Evolutionary conservation across 2,797 vertebrate genomes (phyloP).

Genomic region (Oreochromis grahami): DNA sequence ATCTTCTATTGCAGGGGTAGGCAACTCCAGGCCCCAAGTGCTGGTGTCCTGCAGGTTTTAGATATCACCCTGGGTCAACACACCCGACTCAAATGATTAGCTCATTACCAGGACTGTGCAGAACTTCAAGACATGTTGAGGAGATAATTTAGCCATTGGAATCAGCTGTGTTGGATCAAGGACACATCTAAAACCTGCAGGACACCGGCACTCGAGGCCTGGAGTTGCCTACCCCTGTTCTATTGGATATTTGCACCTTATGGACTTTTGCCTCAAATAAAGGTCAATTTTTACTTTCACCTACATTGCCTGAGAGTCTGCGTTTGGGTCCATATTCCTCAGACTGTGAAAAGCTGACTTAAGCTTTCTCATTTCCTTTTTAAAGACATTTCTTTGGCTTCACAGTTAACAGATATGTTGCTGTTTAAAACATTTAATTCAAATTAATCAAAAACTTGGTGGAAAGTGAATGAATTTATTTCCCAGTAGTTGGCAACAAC

Average conservation of each 20-base stretch:
- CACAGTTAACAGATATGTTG: background rate
- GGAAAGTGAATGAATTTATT: background rate
- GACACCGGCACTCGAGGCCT: too few species aligned
- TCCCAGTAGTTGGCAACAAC: background rate
- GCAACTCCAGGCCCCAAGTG: too few species aligned
- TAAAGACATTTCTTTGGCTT: background rate
- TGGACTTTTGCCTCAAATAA: background rate
- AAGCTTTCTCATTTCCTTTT: background rate
- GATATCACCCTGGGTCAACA: too few species aligned
- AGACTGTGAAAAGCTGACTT: background rate
- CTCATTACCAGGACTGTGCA: too few species aligned
- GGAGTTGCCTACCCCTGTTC: background rate
- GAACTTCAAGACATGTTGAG: too few species aligned
- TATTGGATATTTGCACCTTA: background rate
- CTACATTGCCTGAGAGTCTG: background rate
- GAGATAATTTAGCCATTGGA: too few species aligned
- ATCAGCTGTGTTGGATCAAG: too few species aligned
- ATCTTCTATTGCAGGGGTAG: background rate
- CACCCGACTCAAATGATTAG: too few species aligned
- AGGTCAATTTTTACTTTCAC: background rate
- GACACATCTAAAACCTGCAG: too few species aligned
- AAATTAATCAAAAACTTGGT: background rate
- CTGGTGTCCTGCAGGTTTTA: too few species aligned
- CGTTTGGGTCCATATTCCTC: background rate
- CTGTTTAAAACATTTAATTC: background rate